phyloP scores from a whole-genome alignment of 2,888 invertebrate species.

The Limenitis camilla region DNA sequence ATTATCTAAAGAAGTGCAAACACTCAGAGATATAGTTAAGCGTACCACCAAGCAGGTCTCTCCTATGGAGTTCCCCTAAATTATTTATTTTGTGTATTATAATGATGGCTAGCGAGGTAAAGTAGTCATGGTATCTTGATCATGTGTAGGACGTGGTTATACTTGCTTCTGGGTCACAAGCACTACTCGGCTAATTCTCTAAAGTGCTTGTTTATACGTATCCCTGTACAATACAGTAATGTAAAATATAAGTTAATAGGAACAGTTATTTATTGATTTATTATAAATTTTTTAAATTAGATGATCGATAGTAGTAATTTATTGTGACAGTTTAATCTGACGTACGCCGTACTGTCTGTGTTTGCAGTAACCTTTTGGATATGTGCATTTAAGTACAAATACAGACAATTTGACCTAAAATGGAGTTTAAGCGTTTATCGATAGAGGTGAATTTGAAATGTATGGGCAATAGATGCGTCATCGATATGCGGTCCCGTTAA shows the following conservation, averaged over 20 bases:
- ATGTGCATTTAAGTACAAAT: slow-evolving; percentile 37
- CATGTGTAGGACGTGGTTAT: no score
- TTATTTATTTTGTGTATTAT: no score
- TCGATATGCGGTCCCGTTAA: slow-evolving; percentile 63
- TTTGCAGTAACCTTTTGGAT: slow-evolving; percentile 43
- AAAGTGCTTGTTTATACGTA: no score
- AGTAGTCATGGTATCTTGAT: no score
- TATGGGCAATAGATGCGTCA: slow-evolving; percentile 30
- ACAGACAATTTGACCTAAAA: slow-evolving; percentile 31
- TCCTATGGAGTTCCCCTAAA: no score
- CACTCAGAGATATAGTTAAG: no score
- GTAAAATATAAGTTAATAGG: background rate
- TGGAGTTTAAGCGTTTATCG: slow-evolving; percentile 35
- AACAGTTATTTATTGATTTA: background rate
- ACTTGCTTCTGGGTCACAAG: no score
- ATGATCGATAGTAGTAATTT: slow-evolving; percentile 34
- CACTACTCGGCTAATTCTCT: no score
- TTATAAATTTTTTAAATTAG: background rate
- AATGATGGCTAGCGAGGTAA: no score
- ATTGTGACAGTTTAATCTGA: slow-evolving; percentile 57
- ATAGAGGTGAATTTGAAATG: slow-evolving; percentile 50
- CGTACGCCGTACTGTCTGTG: slow-evolving; percentile 50
- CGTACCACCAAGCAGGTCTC: no score
- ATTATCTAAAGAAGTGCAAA: no score
- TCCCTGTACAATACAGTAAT: no score